A percentile compares a stretch with the other conserved stretches of the same genome.
Evolutionary conservation across 2,888 invertebrate genomes (phyloP).

Genomic region (Entomobrya proxima): DNA sequence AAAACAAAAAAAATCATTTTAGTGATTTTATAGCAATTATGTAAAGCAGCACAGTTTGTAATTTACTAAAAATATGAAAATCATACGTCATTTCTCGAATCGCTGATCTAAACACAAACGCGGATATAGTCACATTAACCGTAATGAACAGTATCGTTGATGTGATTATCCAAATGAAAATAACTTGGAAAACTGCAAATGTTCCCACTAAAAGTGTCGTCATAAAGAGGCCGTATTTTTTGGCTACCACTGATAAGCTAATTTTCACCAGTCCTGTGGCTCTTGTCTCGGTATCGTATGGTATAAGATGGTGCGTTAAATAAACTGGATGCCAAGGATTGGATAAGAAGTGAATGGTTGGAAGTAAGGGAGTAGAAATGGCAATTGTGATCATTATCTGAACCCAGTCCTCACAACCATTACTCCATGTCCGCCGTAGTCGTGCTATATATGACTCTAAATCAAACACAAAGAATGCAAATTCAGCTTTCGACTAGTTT

Average conservation of each 20-base stretch:
- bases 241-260: neutral
- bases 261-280: neutral
- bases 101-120: conserved; percentile 21
- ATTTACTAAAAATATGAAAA: neutral
- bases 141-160: conserved; percentile 32
- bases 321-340: conserved; percentile 36
- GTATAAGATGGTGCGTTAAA: conserved; percentile 24
- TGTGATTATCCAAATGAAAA: conserved; percentile 37
- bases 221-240: neutral
- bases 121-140: conserved; percentile 33
- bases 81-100: conserved; percentile 47
- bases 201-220: neutral
- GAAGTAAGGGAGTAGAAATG: conserved; percentile 31
- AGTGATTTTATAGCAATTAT: neutral
- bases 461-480: neutral
- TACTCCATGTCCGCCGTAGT: conserved; percentile 44
- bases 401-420: conserved; percentile 57
- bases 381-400: conserved; percentile 18
- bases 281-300: neutral
- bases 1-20: neutral
- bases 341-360: conserved; percentile 5
- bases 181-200: conserved; percentile 2
- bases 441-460: conserved; percentile 46
- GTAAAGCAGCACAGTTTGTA: neutral
- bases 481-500: neutral